Conservation (phyloP, 2,888 invertebrate genomes). For the Pristionchus mayeri region DNA sequence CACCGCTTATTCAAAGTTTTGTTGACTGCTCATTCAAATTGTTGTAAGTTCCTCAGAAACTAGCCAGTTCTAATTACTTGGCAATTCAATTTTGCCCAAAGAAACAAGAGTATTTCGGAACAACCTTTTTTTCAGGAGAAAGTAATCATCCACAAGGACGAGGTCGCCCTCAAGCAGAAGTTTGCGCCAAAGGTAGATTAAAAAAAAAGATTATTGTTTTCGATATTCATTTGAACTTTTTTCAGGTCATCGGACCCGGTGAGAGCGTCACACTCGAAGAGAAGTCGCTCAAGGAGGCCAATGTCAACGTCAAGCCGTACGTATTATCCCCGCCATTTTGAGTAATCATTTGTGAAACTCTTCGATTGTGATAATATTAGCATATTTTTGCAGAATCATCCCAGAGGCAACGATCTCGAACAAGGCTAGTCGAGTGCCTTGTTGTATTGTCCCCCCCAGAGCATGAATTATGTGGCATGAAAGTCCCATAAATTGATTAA, state of each 20-base stretch:
- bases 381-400: conserved; percentile 61
- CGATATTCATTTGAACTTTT: not conserved
- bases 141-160: conserved; percentile 70
- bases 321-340: not conserved
- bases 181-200: conserved; percentile 62
- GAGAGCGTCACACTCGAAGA: conserved; percentile 67
- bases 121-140: conserved; percentile 60
- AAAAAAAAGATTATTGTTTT: no score
- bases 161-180: conserved; percentile 72
- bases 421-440: conserved; percentile 63
- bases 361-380: not conserved
- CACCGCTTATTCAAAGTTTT: no score
- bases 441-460: no score
- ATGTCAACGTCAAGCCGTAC: conserved; percentile 69
- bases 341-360: no score
- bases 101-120: no score
- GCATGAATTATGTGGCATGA: no score
- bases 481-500: no score
- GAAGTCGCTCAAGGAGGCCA: conserved; percentile 71
- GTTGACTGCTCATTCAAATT: no score
- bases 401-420: conserved; percentile 71
- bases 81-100: no score
- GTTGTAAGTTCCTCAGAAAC: no score
- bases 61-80: no score
- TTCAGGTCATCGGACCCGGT: conserved; percentile 51